Conservation (phyloP, 1,140 invertebrate genomes). For the Lanistes nyassanus region DNA sequence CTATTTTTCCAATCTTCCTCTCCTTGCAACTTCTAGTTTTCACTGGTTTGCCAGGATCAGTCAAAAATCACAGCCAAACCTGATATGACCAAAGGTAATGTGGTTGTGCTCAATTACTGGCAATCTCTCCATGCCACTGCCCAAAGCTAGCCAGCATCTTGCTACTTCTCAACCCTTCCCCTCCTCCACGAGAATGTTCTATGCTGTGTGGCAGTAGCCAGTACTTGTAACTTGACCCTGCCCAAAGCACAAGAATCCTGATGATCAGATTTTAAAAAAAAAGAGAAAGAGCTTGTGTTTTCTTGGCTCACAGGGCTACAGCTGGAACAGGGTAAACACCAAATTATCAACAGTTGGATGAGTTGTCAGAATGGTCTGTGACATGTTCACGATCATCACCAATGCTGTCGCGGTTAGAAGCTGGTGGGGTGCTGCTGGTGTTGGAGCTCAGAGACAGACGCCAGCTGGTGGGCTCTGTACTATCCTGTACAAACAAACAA, state of each 20-base stretch:
- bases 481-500: slow-evolving; percentile 21
- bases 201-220: not conserved
- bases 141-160: too few species aligned
- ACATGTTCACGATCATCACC: slow-evolving; percentile 73
- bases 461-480: slow-evolving; percentile 22
- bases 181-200: not conserved
- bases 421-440: slow-evolving; percentile 71
- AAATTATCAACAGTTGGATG: slow-evolving; percentile 22
- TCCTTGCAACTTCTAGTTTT: too few species aligned
- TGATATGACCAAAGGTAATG: too few species aligned
- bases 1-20: too few species aligned
- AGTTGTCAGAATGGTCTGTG: slow-evolving; percentile 62
- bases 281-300: not conserved
- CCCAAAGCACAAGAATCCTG: not conserved
- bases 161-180: too few species aligned
- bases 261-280: not conserved
- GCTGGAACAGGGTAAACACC: not conserved
- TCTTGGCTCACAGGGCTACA: not conserved
- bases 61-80: too few species aligned
- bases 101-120: too few species aligned
- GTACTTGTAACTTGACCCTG: not conserved
- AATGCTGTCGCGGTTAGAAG: slow-evolving; percentile 59
- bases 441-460: slow-evolving; percentile 6
- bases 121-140: too few species aligned
- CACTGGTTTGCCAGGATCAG: too few species aligned